Base-by-base conservation (phyloP, 2,113 vertebrate genomes). In the Solea senegalensis region DNA sequence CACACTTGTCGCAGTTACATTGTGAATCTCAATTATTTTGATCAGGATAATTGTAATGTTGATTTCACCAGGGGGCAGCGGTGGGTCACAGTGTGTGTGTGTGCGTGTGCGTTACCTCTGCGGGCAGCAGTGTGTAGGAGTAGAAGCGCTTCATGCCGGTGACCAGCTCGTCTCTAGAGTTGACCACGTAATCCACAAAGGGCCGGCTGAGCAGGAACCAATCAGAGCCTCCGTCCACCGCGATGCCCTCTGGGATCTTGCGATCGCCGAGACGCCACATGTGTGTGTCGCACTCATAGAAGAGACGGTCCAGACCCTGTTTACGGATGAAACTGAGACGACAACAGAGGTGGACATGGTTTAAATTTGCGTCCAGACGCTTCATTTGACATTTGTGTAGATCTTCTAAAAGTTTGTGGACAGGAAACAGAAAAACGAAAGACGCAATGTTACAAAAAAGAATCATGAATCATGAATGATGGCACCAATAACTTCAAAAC, bases 201-300 rank as follows among this genome's bases (percentile, higher is more conserved):
- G 93, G 92, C 54, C 96, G 94, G 89, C 96, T 99, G 3, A 99
- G 92, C 78, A 98, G 93, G 88, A 99, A 99, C 98, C 98, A 99
- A 55, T 99, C 97, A 0, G 98, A 99, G 27, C 98, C 98, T 0
- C 98, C 98, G 4, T 99, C 98, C 0, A 99, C 96, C 0, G 95
- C 80, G 0, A 99, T 94, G 80, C 97, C 97, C 55, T 99, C 97
- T 0, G 98, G 98, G 89, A 99, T 99, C 80, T 94, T 95, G 14
- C 98, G 91, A 90, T 99, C 97, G 0, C 98, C 97, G 3, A 99
- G 94, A 16, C 98, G 96, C 98, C 98, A 99, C 98, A 99, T 99
- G 92, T 99, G 98, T 0, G 96, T 96, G 5, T 99, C 97, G 0
- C 98, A 99, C 88, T 99, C 97, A 57, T 95, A 94, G 93, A 99